These are phyloP conservation scores for Turritopsis dohrnii DNA, from an alignment of 30 jellyfish, hydroid and myxozoan species.

Conservation along the genomic window DNA sequence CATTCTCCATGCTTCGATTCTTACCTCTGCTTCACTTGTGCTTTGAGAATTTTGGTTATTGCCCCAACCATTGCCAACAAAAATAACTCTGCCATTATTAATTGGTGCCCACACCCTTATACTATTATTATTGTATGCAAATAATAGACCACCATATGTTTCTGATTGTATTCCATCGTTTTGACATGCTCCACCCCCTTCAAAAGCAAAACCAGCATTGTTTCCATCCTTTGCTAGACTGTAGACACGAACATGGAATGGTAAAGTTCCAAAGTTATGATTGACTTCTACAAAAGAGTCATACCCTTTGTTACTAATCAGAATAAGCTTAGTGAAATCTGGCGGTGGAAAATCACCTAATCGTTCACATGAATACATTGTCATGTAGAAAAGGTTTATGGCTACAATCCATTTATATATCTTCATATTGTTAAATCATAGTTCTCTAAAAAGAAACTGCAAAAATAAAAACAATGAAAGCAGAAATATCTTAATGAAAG, in stretches of 20 bases:
- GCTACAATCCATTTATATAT: neutral
- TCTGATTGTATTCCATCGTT: constrained; percentile 61
- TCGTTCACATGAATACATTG: constrained; percentile 51
- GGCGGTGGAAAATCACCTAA: constrained; percentile 91
- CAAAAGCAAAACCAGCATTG: constrained; percentile 76
- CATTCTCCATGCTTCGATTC: constrained; percentile 70
- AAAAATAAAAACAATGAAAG: neutral
- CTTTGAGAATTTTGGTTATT: constrained; percentile 81
- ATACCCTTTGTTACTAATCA: constrained; percentile 38
- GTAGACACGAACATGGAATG: constrained; percentile 73
- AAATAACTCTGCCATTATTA: constrained; percentile 59
- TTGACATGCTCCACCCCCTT: constrained; percentile 96
- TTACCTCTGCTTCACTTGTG: constrained; percentile 71
- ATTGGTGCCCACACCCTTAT: constrained; percentile 92
- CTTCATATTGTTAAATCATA: neutral
- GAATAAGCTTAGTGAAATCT: constrained; percentile 42
- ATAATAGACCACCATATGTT: constrained; percentile 78
- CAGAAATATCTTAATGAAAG: neutral
- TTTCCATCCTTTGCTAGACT: constrained; percentile 77
- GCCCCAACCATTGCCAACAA: constrained; percentile 99
- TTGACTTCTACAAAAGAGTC: constrained; percentile 47
- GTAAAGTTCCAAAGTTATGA: constrained; percentile 48
- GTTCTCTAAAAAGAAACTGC: neutral
- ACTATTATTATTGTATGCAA: constrained; percentile 66
- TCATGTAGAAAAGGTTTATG: neutral